These are phyloP conservation scores for Hydrochoerus hydrochaeris DNA, from an alignment of 2,113 vertebrate genomes.

Conservation along the genomic window DNA sequence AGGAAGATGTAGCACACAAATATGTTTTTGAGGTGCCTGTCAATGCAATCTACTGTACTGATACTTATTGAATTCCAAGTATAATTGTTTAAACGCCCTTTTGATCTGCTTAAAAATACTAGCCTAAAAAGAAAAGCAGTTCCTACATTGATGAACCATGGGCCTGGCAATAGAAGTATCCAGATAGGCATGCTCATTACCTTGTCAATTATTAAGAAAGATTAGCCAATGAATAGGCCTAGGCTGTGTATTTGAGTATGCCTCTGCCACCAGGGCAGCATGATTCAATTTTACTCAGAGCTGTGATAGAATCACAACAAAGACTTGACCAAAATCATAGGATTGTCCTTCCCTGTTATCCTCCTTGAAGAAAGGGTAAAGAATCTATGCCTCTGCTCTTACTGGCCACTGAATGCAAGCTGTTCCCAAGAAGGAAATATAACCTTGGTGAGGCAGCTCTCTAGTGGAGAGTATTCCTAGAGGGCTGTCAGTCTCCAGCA, in stretches of 20 bases:
- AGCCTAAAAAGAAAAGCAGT: slow-evolving; percentile 42
- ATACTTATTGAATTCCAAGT: slow-evolving; percentile 28
- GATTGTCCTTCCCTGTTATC: not conserved
- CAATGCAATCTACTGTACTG: slow-evolving; percentile 14
- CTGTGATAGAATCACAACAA: not conserved
- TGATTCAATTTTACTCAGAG: not conserved
- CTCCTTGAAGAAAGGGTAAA: not conserved
- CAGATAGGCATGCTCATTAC: not conserved
- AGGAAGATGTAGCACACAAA: not conserved
- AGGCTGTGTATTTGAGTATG: not conserved
- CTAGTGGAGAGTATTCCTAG: not conserved
- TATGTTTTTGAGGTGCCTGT: slow-evolving; percentile 25
- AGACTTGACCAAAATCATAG: not conserved
- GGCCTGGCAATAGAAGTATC: not conserved
- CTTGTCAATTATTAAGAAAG: slow-evolving; percentile 3
- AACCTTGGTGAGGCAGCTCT: not conserved
- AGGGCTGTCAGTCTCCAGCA: not conserved
- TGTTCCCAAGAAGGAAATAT: not conserved
- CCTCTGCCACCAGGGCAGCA: not conserved
- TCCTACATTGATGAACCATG: slow-evolving; percentile 19
- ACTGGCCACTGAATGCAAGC: not conserved
- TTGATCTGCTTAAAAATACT: slow-evolving; percentile 42
- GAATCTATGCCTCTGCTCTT: not conserved
- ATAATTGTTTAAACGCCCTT: slow-evolving; percentile 49
- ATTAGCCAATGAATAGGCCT: not conserved